Conservation (phyloP, 2,797 vertebrate genomes). For the Sebastolobus altivelis region DNA sequence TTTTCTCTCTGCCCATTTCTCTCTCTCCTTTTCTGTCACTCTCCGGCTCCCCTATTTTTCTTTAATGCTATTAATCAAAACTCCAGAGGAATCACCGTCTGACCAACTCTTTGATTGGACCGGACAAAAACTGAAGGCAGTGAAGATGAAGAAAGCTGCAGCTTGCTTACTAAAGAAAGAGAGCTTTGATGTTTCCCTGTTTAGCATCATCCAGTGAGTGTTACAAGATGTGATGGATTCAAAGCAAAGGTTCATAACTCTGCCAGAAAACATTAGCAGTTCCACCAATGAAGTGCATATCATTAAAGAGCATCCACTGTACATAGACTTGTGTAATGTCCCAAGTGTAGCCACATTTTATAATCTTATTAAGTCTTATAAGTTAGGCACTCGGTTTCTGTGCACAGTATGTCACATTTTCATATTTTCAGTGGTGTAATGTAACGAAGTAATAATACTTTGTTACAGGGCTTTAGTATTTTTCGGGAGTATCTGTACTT, state of each 20-base stretch:
- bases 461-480: too few species aligned
- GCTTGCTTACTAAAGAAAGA: constrained; percentile 5
- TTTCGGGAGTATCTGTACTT: too few species aligned
- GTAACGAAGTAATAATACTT: fast-evolving
- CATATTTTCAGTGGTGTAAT: neutral
- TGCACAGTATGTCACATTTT: neutral
- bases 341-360: neutral
- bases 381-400: fast-evolving
- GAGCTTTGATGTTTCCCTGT: constrained; percentile 37
- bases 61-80: constrained; percentile 71
- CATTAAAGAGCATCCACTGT: neutral
- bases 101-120: constrained; percentile 51
- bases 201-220: neutral
- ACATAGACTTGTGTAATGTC: neutral
- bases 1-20: constrained; percentile 4
- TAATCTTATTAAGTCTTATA: neutral
- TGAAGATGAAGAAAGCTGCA: neutral
- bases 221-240: neutral
- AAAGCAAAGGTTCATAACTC: constrained; percentile 26
- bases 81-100: constrained; percentile 48
- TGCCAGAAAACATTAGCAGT: neutral
- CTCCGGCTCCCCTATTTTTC: constrained; percentile 47
- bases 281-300: neutral
- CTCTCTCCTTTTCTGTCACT: constrained; percentile 2
- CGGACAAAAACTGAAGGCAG: constrained; percentile 22